A percentile compares a stretch with the other conserved stretches of the same genome.
phyloP scores from a whole-genome alignment of 2,797 vertebrate genomes.

The Chrysocyon brachyurus region DNA sequence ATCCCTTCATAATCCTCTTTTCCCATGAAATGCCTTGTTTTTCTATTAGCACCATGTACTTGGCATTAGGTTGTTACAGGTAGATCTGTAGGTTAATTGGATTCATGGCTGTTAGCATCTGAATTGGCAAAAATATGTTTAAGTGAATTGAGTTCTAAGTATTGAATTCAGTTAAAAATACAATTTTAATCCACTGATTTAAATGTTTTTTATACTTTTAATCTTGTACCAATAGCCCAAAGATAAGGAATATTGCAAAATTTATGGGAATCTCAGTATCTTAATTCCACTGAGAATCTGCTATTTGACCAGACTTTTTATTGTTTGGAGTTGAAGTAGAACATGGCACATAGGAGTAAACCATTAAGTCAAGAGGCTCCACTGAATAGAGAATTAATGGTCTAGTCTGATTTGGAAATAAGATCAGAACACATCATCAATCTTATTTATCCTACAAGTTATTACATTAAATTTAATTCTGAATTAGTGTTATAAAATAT shows the following conservation, averaged over 20 bases:
- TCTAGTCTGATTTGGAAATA: slow-evolving; percentile 27
- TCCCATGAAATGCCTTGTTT: slow-evolving; percentile 1
- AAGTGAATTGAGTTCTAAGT: slow-evolving; percentile 20
- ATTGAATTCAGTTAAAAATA: slow-evolving; percentile 48
- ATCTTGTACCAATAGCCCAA: not conserved
- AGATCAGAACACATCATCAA: not conserved
- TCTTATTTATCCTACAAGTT: slow-evolving; percentile 8
- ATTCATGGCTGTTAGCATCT: slow-evolving; percentile 20
- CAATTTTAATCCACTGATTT: not conserved
- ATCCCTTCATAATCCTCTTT: not conserved
- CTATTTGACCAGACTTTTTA: not conserved
- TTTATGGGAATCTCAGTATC: not conserved
- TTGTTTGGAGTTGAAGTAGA: not conserved
- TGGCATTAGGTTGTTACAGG: not conserved
- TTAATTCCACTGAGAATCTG: not conserved
- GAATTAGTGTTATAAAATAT: slow-evolving; percentile 1
- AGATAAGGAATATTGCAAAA: not conserved
- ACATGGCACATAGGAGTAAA: not conserved
- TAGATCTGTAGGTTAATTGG: slow-evolving; percentile 2
- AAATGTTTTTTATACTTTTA: not conserved
- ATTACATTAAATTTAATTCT: slow-evolving; percentile 14
- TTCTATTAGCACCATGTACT: not conserved
- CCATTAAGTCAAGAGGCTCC: not conserved
- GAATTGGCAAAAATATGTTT: slow-evolving; percentile 60
- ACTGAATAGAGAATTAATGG: not conserved